Base-by-base conservation (phyloP, 1,140 invertebrate genomes). In the Amyelois transitella region DNA sequence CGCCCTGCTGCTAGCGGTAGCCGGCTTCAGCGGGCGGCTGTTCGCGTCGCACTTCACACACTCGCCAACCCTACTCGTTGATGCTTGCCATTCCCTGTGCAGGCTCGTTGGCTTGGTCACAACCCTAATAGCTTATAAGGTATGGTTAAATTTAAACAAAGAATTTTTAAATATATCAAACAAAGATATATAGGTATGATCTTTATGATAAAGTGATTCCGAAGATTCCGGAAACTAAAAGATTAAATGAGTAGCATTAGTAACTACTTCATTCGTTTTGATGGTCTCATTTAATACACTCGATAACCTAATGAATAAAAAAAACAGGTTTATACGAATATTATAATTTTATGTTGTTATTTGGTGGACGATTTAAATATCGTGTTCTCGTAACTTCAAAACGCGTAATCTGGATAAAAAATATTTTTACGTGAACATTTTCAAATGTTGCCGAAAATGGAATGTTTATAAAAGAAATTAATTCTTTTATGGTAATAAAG, bases 1-100 rank as follows among this genome's bases (percentile, higher is more conserved):
- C 55, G 91, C 96, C 18, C 84, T 96, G 25, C 87, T 92, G 43
- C 86, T 96, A 53, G 94, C 94, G 2, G 77, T 92, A 1, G 88
- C 91, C 49, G 95, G 94, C 62, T 94, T 96, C 76, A 77, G 93
- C 50, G 90, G 93, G 0, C 92, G 96, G 70, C 83, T 96, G 47
- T 89, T 94, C 45, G 90, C 94, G 0, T 95, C 94, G 62, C 94
- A 97, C 74, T 83, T 94, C 38, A 96, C 95, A 1, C 94, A 96
- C 74, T 94, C 94, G 0, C 90, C 96, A 22, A 96, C 95, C 0
- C 89, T 97, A 0, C 91, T 96, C 12, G 92, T 96, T 56, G 95
- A 96, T 74, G 92, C 94, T 5, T 96, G 96, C 88, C 95, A 96
- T 81, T 94, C 94, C 85, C 90, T 97, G 4, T 96, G 94, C 79